These are phyloP conservation scores for Lepus americanus DNA, from an alignment of 2,113 vertebrate genomes.

Conservation along the genomic window DNA sequence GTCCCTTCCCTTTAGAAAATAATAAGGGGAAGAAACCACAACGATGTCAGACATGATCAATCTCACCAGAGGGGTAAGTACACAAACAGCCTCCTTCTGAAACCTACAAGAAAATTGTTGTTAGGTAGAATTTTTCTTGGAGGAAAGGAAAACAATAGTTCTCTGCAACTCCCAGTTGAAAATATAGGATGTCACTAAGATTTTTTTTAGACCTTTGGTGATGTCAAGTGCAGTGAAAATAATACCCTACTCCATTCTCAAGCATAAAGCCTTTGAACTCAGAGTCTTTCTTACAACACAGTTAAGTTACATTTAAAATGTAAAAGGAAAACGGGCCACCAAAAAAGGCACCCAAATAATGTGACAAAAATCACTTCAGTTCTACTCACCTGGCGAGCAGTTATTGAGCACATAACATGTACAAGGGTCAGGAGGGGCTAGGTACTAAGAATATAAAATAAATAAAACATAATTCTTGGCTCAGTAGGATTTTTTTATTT, in stretches of 20 bases:
- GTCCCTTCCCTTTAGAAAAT: constrained; percentile 25
- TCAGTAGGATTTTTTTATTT: neutral
- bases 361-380: constrained; percentile 34
- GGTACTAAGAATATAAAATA: constrained; percentile 29
- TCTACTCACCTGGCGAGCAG: constrained; percentile 41
- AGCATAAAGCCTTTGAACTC: constrained; percentile 53
- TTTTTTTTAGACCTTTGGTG: constrained; percentile 61
- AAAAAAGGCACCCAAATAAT: constrained; percentile 43
- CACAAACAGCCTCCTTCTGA: constrained; percentile 51
- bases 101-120: constrained; percentile 54
- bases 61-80: constrained; percentile 62
- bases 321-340: constrained; percentile 30
- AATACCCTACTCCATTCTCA: constrained; percentile 57
- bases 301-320: constrained; percentile 51
- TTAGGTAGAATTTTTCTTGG: constrained; percentile 33
- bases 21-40: constrained; percentile 36
- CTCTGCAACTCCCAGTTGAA: constrained; percentile 47
- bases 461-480: neutral
- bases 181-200: constrained; percentile 58
- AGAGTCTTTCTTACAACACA: constrained; percentile 56
- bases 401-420: constrained; percentile 41
- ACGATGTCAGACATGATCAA: constrained; percentile 36
- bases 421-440: neutral
- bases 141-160: constrained; percentile 63
- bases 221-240: constrained; percentile 65